Evolutionary conservation across 2,888 invertebrate species (phyloP), one percentile per base, ranked within the genome.

Genomic region (Amphipyra berbera): DNA sequence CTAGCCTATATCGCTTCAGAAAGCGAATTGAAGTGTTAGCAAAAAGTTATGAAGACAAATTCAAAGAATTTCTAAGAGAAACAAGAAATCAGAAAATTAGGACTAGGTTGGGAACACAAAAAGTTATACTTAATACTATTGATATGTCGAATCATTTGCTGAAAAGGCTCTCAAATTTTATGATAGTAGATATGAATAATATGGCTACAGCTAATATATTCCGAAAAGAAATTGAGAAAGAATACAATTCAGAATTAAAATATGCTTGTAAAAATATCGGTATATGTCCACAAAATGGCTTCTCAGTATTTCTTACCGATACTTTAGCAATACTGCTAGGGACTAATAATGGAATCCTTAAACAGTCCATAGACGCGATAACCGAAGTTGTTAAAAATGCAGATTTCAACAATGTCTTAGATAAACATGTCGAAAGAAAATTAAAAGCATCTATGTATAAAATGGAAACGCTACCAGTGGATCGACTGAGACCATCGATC

Each of bases 61-160:
- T 89, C 40, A 72, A 73, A 2, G 79, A 83, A 0, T 90, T 86
- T 15, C 54, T 90, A 0, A 75, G 68, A 14, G 73, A 81, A 1
- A 88, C 86, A 0, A 73, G 76, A 40, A 65, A 81, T 1, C 83
- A 85, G 6, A 78, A 73, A 0, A 83, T 92, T 0, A 87, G 82
- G 74, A 91, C 90, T 0, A 78, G 75, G 37, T 52, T 87, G 0
- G 90, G 90, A 0, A 65, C 72, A 0, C 83, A 89, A 52, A 90
- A 88, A 46, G 90, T 88, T 0, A 78, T 92, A 8, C 61, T 90
- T 0, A 88, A 91, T 38, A 84, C 83, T 0, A 82, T 91, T 1
- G 86, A 90, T 0, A 84, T 84, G 0, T 90, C 90, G 0, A 83
- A 87, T 49, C 69, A 71, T 6, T 81, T 89, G 2, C 38, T 89